These are phyloP conservation scores for Conopomorpha cramerella DNA, from an alignment of 1,140 invertebrate species.

Conservation along the genomic window DNA sequence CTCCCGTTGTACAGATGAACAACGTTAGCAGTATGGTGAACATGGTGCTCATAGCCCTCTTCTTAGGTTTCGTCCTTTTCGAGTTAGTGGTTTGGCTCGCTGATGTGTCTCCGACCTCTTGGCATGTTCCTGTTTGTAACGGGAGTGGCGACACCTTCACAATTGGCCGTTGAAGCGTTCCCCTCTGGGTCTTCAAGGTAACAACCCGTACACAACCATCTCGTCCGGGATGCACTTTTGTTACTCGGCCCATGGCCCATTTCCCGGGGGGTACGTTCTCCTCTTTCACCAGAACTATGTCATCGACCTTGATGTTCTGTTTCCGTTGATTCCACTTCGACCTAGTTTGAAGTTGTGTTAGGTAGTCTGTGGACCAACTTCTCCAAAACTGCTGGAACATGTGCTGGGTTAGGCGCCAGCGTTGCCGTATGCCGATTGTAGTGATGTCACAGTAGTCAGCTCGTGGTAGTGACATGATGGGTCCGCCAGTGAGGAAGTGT, in stretches of 20 bases:
- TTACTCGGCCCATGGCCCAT: constrained; percentile 12
- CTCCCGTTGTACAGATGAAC: not conserved
- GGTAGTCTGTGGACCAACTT: constrained; percentile 17
- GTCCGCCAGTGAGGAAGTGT: constrained; percentile 14
- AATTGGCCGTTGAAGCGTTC: not conserved
- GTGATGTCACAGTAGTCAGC: not conserved
- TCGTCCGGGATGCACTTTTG: constrained; percentile 12
- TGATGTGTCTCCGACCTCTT: no score
- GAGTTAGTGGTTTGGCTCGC: no score
- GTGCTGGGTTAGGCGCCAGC: constrained; percentile 10
- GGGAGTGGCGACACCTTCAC: not conserved
- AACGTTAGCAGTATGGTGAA: no score
- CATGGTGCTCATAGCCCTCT: no score
- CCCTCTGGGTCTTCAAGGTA: not conserved
- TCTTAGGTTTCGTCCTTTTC: no score
- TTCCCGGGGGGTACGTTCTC: constrained; percentile 7
- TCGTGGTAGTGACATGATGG: constrained; percentile 2
- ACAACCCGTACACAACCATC: not conserved
- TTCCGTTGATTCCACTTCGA: constrained; percentile 11
- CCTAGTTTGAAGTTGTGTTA: constrained; percentile 11
- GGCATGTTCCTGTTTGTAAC: no score
- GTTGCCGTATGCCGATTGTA: constrained; percentile 8
- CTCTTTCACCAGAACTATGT: constrained; percentile 10
- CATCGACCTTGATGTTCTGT: constrained; percentile 3
- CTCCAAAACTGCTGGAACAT: constrained; percentile 18